These are phyloP conservation scores for Plagodis pulveraria DNA, from an alignment of 2,888 invertebrate species.

Conservation along the genomic window DNA sequence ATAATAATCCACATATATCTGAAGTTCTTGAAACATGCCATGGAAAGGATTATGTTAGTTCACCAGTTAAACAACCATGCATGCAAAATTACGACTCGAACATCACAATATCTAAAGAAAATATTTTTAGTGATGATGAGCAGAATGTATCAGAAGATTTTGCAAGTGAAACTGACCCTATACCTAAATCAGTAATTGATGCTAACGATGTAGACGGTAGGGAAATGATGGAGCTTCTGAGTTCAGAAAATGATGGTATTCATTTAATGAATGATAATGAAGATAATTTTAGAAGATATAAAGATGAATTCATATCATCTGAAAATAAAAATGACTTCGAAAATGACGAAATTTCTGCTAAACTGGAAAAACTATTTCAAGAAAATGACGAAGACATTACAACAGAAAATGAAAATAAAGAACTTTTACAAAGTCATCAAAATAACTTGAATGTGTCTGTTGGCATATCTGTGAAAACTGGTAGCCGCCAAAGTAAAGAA, in stretches of 20 bases:
- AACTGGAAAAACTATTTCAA: constrained; percentile 22
- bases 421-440: not conserved
- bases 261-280: not conserved
- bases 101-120: not conserved
- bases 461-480: not conserved
- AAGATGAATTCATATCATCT: constrained; percentile 1
- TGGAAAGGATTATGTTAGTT: not conserved
- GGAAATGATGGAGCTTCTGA: constrained; percentile 5
- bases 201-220: not conserved
- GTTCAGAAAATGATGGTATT: constrained; percentile 1
- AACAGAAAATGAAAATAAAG: too few species aligned
- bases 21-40: not conserved
- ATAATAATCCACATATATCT: not conserved
- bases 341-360: constrained; percentile 23
- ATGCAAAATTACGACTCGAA: not conserved
- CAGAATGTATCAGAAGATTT: not conserved
- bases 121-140: not conserved
- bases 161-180: not conserved
- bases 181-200: not conserved
- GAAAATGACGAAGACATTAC: constrained; percentile 13
- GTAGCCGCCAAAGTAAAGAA: constrained; percentile 47
- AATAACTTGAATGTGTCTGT: not conserved
- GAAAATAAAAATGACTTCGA: constrained; percentile 25
- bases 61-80: not conserved
- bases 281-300: not conserved